Conservation (phyloP, 2,888 invertebrate genomes). For the Campoletis raptor region DNA sequence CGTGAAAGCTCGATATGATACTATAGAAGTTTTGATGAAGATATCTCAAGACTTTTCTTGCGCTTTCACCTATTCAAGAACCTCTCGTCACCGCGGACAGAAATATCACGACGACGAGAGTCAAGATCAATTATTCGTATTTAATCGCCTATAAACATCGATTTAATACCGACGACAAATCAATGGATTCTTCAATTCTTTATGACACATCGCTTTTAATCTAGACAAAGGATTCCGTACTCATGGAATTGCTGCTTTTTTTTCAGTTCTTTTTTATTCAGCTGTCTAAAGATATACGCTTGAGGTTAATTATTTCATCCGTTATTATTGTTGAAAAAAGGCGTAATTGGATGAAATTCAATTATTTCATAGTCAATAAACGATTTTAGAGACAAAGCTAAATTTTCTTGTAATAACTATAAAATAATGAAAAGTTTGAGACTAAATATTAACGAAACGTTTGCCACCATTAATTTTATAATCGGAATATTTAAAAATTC, state of each 20-base stretch:
- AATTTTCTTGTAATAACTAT: neutral
- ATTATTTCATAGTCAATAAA: neutral
- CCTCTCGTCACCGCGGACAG: neutral
- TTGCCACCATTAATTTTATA: neutral
- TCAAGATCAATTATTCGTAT: conserved; percentile 2
- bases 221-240: neutral
- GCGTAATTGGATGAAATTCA: neutral
- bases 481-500: neutral
- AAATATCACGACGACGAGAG: conserved; percentile 15
- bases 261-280: neutral
- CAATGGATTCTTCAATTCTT: neutral
- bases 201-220: neutral
- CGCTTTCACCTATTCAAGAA: conserved; percentile 8
- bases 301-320: neutral
- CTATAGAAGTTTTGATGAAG: neutral
- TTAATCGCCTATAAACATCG: conserved; percentile 26
- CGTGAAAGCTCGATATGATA: neutral
- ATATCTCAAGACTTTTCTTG: neutral
- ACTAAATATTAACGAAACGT: neutral
- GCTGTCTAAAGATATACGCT: neutral
- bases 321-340: neutral
- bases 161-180: conserved; percentile 13
- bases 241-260: neutral
- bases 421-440: neutral
- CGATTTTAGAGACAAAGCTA: neutral